These are phyloP conservation scores for Hypena proboscidalis DNA, from an alignment of 2,888 invertebrate species.

Conservation along the genomic window DNA sequence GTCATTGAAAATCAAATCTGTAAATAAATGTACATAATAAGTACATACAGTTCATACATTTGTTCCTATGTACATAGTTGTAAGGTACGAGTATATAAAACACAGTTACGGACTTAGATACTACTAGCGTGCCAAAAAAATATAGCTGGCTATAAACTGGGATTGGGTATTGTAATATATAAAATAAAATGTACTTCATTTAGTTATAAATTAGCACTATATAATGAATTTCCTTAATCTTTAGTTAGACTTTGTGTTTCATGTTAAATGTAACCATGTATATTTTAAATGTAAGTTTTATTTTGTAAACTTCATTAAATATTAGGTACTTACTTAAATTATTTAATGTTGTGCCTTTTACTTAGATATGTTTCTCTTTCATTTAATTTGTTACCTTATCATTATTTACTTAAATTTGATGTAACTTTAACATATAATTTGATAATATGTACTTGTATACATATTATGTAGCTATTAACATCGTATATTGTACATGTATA, in stretches of 20 bases:
- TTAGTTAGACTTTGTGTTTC: conserved; percentile 30
- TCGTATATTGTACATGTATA: conserved; percentile 31
- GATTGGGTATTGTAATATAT: conserved; percentile 50
- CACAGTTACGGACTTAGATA: conserved; percentile 57
- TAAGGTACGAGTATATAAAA: conserved; percentile 49
- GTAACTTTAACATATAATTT: too few species aligned
- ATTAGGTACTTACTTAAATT: conserved; percentile 74
- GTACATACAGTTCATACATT: conserved; percentile 52
- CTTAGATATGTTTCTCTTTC: conserved; percentile 41
- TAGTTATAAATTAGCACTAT: conserved; percentile 24
- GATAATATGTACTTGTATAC: not conserved
- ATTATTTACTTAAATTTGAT: conserved; percentile 30
- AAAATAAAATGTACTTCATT: conserved; percentile 31
- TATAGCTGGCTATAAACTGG: conserved; percentile 60
- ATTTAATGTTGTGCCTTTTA: conserved; percentile 78
- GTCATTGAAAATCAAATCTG: conserved; percentile 31
- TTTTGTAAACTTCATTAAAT: conserved; percentile 38
- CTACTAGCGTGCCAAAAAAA: conserved; percentile 75
- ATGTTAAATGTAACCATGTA: conserved; percentile 42
- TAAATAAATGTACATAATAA: conserved; percentile 50
- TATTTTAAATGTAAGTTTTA: conserved; percentile 40
- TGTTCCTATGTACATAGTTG: conserved; percentile 74
- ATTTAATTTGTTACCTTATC: conserved; percentile 51
- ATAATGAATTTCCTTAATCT: conserved; percentile 14
- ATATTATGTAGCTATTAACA: conserved; percentile 31